These are phyloP conservation scores for Hoplostethus atlanticus DNA, from an alignment of 2,797 vertebrate species.

Conservation along the genomic window DNA sequence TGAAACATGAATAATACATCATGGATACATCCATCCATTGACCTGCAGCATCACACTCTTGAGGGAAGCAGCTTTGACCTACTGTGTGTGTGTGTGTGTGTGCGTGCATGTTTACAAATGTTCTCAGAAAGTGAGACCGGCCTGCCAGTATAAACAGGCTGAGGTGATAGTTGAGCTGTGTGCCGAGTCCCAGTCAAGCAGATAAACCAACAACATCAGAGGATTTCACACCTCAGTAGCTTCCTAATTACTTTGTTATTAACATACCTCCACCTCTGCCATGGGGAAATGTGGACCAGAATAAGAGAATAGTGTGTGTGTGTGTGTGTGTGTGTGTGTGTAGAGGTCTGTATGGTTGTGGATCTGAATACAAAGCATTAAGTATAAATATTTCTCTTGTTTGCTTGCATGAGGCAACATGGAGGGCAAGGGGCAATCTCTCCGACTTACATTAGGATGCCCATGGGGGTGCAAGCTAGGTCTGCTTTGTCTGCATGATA, in stretches of 20 bases:
- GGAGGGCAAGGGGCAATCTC: too few species aligned
- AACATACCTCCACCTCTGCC: slow-evolving; percentile 50
- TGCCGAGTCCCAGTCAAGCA: slow-evolving; percentile 34
- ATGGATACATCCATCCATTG: slow-evolving; percentile 43
- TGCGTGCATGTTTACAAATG: background rate
- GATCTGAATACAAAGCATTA: background rate
- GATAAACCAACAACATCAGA: slow-evolving; percentile 58
- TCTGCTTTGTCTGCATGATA: too few species aligned
- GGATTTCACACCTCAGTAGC: slow-evolving; percentile 59
- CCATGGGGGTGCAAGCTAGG: too few species aligned
- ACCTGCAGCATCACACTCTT: slow-evolving; percentile 44
- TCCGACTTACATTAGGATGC: too few species aligned
- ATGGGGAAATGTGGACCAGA: slow-evolving; percentile 18
- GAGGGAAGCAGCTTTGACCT: slow-evolving; percentile 19
- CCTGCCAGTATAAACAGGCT: slow-evolving; percentile 38
- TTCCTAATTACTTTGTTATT: slow-evolving; percentile 70
- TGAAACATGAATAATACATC: slow-evolving; percentile 48
- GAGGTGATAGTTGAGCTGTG: slow-evolving; percentile 29
- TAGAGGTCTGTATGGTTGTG: background rate
- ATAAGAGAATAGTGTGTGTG: background rate
- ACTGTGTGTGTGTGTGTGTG: slow-evolving; percentile 22
- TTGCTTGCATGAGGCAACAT: background rate
- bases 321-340: background rate
- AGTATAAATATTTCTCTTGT: background rate
- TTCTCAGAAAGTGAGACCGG: slow-evolving; percentile 12